Evolutionary conservation across 2,113 vertebrate species (phyloP).

Genomic region (Calidris pygmaea): DNA sequence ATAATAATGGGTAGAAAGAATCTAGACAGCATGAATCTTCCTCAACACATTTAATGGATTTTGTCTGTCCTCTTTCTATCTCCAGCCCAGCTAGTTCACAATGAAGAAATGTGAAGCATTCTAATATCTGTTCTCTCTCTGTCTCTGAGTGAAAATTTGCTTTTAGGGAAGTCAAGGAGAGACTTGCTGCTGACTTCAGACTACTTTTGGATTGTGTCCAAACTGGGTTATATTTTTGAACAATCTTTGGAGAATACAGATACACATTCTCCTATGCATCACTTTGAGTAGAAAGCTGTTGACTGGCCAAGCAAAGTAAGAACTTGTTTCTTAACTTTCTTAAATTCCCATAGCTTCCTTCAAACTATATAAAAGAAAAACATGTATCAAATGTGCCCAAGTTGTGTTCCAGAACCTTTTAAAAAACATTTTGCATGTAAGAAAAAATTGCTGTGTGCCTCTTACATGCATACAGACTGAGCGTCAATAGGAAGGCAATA

Average conservation of each 20-base stretch:
- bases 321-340: background rate
- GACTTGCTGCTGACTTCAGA: background rate
- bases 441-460: background rate
- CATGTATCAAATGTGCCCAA: background rate
- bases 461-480: background rate
- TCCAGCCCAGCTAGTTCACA: background rate
- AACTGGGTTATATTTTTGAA: background rate
- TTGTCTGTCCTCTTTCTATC: background rate
- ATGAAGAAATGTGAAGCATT: background rate
- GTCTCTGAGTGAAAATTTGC: background rate
- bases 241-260: background rate
- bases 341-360: background rate
- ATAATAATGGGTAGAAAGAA: constrained; percentile 20
- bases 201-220: background rate
- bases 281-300: background rate
- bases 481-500: background rate
- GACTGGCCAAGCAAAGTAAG: background rate
- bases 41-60: background rate
- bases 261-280: background rate
- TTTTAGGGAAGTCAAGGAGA: background rate
- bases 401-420: background rate
- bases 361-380: background rate
- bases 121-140: background rate
- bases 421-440: background rate
- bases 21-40: constrained; percentile 35